phyloP scores from a whole-genome alignment of 2,888 invertebrate genomes.

The Apodemia mormo region DNA sequence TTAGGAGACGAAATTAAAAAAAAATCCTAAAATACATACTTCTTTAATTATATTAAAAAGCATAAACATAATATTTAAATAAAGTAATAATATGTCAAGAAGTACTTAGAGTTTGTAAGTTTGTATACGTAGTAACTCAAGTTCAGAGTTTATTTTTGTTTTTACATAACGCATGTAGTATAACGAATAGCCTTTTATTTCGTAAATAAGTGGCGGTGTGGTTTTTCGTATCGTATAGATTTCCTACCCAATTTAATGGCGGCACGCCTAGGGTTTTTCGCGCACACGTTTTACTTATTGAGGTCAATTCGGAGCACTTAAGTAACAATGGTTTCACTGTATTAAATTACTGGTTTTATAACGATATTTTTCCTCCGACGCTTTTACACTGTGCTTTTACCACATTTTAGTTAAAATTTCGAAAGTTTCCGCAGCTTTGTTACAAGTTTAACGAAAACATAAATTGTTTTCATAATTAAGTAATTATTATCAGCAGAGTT shows the following conservation, averaged over 20 bases:
- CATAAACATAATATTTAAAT: no score
- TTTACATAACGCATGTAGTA: not conserved
- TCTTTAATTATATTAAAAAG: no score
- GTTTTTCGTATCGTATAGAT: constrained; percentile 37
- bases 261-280: constrained; percentile 44
- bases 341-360: constrained; percentile 31
- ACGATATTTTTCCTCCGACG: constrained; percentile 11
- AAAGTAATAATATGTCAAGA: no score
- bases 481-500: no score
- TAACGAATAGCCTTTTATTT: constrained; percentile 1
- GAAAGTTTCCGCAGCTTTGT: not conserved
- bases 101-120: no score
- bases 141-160: no score
- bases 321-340: constrained; percentile 28
- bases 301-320: constrained; percentile 35
- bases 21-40: no score
- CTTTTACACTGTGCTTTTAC: not conserved
- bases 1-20: no score
- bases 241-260: constrained; percentile 43
- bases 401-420: not conserved
- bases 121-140: no score
- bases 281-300: constrained; percentile 42
- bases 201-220: constrained; percentile 26
- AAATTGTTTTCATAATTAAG: no score
- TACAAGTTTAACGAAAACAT: not conserved